A percentile compares a stretch with the other conserved stretches of the same genome.
These are phyloP conservation scores for Philereme vetulata DNA, from an alignment of 2,888 invertebrate species.

Conservation along the genomic window DNA sequence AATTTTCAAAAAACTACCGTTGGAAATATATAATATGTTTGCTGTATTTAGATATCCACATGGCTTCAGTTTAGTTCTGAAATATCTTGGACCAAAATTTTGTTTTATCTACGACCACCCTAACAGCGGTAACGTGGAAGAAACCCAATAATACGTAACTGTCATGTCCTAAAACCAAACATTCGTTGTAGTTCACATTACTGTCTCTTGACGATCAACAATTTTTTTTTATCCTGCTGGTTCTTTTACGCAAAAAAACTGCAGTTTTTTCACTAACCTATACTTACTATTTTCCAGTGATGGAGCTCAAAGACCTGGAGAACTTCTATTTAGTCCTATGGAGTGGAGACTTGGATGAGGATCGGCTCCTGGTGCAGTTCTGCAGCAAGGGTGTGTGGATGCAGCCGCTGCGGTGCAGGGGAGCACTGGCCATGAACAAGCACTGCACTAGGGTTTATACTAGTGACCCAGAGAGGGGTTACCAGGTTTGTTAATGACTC, in stretches of 20 bases:
- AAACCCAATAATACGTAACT: too few relatives aligned
- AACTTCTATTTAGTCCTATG: slow-evolving; percentile 90
- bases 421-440: slow-evolving; percentile 88
- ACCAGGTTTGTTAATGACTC: slow-evolving; percentile 64
- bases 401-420: slow-evolving; percentile 84
- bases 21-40: too few relatives aligned
- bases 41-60: too few relatives aligned
- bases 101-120: too few relatives aligned
- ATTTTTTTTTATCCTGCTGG: background rate
- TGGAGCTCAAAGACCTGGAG: slow-evolving; percentile 88
- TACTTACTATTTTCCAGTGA: slow-evolving; percentile 62
- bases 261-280: background rate
- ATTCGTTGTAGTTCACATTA: too few relatives aligned
- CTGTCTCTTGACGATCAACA: too few relatives aligned
- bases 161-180: too few relatives aligned
- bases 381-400: slow-evolving; percentile 79
- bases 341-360: slow-evolving; percentile 92
- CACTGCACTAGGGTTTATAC: slow-evolving; percentile 87
- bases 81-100: too few relatives aligned
- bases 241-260: background rate
- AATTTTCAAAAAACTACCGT: too few relatives aligned
- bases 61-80: too few relatives aligned
- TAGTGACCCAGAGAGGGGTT: slow-evolving; percentile 86
- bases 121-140: too few relatives aligned
- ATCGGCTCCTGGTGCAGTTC: slow-evolving; percentile 87